Conservation (phyloP, 2,113 vertebrate species). For the Bungarus multicinctus region DNA sequence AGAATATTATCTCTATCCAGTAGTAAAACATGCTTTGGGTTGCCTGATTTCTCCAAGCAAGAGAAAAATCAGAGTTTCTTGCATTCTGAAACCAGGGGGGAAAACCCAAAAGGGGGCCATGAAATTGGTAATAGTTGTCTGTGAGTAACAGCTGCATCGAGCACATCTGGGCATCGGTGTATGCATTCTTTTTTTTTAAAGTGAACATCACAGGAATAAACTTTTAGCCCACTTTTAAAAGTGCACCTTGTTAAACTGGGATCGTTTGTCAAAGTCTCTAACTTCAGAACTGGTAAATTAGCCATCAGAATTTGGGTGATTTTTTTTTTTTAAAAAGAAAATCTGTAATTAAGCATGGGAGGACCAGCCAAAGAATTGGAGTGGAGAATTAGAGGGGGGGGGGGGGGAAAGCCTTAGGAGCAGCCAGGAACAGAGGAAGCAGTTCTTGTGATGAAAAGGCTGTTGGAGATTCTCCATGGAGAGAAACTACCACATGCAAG, state of each 20-base stretch:
- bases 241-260: neutral
- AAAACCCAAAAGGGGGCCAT: neutral
- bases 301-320: neutral
- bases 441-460: neutral
- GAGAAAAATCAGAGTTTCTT: neutral
- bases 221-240: neutral
- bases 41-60: too few species aligned
- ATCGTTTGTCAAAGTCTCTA: neutral
- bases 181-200: neutral
- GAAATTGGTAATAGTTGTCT: neutral
- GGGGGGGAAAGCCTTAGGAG: neutral
- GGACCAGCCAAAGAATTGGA: neutral
- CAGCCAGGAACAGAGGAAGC: neutral
- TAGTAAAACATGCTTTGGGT: rapidly evolving
- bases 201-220: conserved; percentile 16
- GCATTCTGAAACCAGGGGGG: too few species aligned
- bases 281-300: neutral
- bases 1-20: neutral
- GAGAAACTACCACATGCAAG: neutral
- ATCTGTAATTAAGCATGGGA: too few species aligned
- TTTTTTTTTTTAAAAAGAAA: neutral
- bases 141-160: neutral
- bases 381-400: too few species aligned
- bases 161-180: neutral
- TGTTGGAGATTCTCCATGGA: neutral